Evolutionary conservation across 2,797 vertebrate genomes (phyloP).

Genomic region (Phrynocephalus guinanensis): DNA sequence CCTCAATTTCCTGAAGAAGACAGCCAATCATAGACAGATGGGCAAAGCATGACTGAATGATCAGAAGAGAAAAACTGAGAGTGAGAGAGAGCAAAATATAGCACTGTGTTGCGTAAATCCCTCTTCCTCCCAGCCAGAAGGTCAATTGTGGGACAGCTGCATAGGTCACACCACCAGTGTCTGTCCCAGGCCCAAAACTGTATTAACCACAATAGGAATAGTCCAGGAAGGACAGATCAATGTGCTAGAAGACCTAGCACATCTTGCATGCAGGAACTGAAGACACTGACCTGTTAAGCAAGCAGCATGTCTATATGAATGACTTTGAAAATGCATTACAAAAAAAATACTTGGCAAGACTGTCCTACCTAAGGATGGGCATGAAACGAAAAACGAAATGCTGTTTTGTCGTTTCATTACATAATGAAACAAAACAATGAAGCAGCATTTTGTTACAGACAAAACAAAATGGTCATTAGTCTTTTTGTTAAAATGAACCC

Average conservation of each 20-base stretch:
- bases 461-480: too few relatives aligned
- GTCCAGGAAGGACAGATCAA: not conserved
- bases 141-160: not conserved
- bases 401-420: too few relatives aligned
- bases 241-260: not conserved
- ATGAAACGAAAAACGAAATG: too few relatives aligned
- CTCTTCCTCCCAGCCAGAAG: not conserved
- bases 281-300: too few relatives aligned
- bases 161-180: not conserved
- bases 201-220: not conserved
- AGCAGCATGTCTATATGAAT: too few relatives aligned
- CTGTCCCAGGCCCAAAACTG: not conserved
- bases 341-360: too few relatives aligned
- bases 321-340: too few relatives aligned
- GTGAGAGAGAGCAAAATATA: not conserved
- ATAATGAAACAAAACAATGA: too few relatives aligned
- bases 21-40: constrained; percentile 57
- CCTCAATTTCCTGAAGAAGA: constrained; percentile 68
- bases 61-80: constrained; percentile 35
- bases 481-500: too few relatives aligned
- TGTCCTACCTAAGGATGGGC: too few relatives aligned
- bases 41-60: constrained; percentile 62
- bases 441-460: too few relatives aligned
- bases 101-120: not conserved
- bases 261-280: too few relatives aligned